These are phyloP conservation scores for Acanthosepion lycidas DNA, from an alignment of 2,888 invertebrate species.

Conservation along the genomic window DNA sequence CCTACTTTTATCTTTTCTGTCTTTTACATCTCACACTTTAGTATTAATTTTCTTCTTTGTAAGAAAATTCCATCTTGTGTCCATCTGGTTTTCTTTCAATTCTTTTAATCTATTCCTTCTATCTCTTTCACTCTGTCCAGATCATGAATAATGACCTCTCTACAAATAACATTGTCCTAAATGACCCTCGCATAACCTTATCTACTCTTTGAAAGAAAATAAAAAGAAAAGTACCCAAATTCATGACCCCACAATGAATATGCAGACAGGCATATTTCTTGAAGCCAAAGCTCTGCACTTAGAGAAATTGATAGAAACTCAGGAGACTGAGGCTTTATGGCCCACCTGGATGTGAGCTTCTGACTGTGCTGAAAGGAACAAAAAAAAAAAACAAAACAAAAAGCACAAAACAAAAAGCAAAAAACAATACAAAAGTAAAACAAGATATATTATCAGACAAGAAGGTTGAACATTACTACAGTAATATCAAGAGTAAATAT, in stretches of 20 bases:
- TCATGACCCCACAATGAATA: neutral
- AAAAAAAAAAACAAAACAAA: neutral
- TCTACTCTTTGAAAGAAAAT: constrained; percentile 4
- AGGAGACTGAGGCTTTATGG: neutral
- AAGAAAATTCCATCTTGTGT: neutral
- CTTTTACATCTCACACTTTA: neutral
- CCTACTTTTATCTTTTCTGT: neutral
- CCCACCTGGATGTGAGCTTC: neutral
- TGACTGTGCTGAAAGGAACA: neutral
- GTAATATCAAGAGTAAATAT: neutral
- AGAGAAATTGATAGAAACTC: constrained; percentile 33
- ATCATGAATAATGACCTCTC: constrained; percentile 4
- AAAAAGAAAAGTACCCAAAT: neutral
- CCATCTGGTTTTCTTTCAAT: neutral
- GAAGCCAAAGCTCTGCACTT: neutral
- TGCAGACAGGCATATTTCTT: neutral
- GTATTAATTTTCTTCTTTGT: neutral
- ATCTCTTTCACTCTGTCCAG: neutral
- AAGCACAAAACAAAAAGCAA: too few species aligned
- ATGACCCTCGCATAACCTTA: neutral
- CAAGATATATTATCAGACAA: neutral
- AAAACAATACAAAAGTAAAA: too few species aligned
- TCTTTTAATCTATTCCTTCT: neutral
- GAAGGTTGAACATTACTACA: neutral
- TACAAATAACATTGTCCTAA: neutral